Percentiles rank a stretch among this genome's conserved stretches.
Evolutionary conservation across 2,888 invertebrate genomes (phyloP).

Genomic region (Volucella inflata): DNA sequence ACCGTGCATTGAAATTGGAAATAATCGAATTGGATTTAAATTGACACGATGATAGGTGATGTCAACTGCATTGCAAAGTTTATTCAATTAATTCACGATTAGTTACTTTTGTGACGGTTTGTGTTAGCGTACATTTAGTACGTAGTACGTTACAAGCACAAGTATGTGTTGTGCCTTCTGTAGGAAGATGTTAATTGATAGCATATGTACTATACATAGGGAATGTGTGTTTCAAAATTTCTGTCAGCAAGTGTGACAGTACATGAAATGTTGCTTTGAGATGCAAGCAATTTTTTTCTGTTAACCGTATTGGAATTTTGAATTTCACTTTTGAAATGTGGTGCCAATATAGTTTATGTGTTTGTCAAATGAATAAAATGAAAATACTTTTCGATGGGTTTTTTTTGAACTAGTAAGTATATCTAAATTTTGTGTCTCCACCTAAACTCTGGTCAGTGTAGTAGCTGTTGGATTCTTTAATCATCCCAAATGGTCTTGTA

Average conservation of each 20-base stretch:
- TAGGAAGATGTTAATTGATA: conserved; percentile 47
- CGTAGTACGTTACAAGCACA: too few species aligned
- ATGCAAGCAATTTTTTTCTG: conserved; percentile 1
- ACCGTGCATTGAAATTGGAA: conserved; percentile 40
- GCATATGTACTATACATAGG: not conserved
- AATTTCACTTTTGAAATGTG: not conserved
- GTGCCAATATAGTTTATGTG: not conserved
- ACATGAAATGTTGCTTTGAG: conserved; percentile 37
- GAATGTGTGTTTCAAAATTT: conserved; percentile 31
- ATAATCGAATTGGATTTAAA: conserved; percentile 71
- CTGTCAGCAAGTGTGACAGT: conserved; percentile 38
- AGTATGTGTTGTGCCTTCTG: conserved; percentile 18
- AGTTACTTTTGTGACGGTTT: conserved; percentile 29
- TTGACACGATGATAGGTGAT: conserved; percentile 74
- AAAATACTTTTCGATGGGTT: too few species aligned
- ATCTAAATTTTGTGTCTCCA: too few species aligned
- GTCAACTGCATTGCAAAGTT: conserved; percentile 70
- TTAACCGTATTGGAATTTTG: conserved; percentile 21
- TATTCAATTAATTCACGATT: conserved; percentile 71
- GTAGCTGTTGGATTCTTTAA: too few species aligned
- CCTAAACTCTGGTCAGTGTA: too few species aligned
- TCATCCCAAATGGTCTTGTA: too few species aligned
- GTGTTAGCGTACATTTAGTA: conserved; percentile 1
- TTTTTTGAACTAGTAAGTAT: too few species aligned
- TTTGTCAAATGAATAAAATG: not conserved